Evolutionary conservation across 2,888 invertebrate genomes (phyloP).

Genomic region (Clitarchus hookeri): DNA sequence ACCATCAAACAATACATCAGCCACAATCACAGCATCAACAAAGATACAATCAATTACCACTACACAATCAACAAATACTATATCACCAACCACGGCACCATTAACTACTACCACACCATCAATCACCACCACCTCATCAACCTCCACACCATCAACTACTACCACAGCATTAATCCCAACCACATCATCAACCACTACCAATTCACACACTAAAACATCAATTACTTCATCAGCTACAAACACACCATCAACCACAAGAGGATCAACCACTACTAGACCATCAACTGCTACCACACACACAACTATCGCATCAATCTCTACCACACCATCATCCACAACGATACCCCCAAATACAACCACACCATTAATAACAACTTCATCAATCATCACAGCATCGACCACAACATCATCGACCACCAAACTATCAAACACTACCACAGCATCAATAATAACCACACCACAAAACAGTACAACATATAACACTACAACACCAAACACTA

Average conservation of each 20-base stretch:
- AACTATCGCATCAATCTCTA: neutral
- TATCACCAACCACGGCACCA: neutral
- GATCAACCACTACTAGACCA: too few relatives aligned
- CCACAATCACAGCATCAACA: neutral
- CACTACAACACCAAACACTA: neutral
- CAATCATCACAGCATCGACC: neutral
- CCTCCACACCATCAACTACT: too few relatives aligned
- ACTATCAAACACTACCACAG: neutral
- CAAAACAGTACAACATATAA: neutral
- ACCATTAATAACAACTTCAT: neutral
- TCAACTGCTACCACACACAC: neutral
- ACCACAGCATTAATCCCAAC: neutral
- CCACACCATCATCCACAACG: neutral
- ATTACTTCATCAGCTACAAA: neutral
- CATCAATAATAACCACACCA: neutral
- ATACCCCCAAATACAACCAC: neutral
- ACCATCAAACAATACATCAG: neutral
- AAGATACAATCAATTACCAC: neutral
- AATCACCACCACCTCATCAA: neutral
- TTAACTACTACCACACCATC: neutral
- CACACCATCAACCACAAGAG: too few relatives aligned
- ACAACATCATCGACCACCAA: neutral
- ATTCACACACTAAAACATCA: neutral
- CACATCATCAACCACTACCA: neutral
- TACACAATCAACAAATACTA: neutral